Evolutionary conservation across 92 coral and sea anemone genomes (phyloP).

Genomic region (Phenganax marumi): DNA sequence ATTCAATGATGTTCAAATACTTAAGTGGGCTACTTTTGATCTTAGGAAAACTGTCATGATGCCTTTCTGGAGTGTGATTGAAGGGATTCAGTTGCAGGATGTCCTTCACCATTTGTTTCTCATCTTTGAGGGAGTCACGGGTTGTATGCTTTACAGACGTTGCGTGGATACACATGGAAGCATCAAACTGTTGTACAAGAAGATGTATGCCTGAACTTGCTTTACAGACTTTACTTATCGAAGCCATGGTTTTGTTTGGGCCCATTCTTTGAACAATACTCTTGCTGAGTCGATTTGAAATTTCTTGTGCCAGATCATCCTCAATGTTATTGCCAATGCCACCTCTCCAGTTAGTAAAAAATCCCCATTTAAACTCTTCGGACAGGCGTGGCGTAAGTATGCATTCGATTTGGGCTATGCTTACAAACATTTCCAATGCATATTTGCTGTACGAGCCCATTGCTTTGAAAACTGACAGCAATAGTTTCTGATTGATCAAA

Average conservation of each 20-base stretch:
- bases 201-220: conserved; percentile 45
- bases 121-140: conserved; percentile 42
- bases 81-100: conserved; percentile 43
- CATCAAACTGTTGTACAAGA: conserved; percentile 46
- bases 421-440: conserved; percentile 24
- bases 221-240: conserved; percentile 46
- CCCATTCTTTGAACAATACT: conserved; percentile 57
- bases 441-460: conserved; percentile 26
- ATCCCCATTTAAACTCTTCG: conserved; percentile 66
- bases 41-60: conserved; percentile 52
- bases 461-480: conserved; percentile 18
- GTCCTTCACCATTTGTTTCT: conserved; percentile 46
- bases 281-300: conserved; percentile 21
- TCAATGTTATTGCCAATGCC: conserved; percentile 35
- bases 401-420: conserved; percentile 59
- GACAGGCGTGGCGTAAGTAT: conserved; percentile 50
- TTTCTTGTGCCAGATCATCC: conserved; percentile 37
- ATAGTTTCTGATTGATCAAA: conserved; percentile 4
- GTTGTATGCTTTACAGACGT: conserved; percentile 42
- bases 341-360: conserved; percentile 62
- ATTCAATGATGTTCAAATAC: conserved; percentile 62
- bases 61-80: conserved; percentile 25
- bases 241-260: conserved; percentile 59
- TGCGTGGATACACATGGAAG: conserved; percentile 46
- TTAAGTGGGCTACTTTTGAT: conserved; percentile 56